Base-by-base conservation (phyloP, 53 echinoderm and acorn worm genomes). In the Henricia sp. region DNA sequence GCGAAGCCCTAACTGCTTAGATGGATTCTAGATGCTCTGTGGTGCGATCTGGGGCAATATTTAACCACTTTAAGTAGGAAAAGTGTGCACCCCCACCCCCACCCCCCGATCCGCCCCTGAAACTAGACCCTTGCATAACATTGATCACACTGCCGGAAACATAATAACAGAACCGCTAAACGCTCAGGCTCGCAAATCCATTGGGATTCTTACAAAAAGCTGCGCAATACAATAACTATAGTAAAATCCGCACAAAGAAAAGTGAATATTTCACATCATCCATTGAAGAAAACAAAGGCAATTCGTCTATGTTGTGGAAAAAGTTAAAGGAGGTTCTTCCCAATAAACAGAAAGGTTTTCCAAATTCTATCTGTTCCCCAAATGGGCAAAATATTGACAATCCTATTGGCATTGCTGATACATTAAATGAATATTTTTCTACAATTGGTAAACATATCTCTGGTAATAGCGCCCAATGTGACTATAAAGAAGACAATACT, bases 281-380 rank as follows among this genome's bases (percentile, higher is more conserved):
- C 52, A 84, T 84, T 41, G 71, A 71, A 70, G n/a, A 44, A 34
- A 71, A 84, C 68, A 84, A 70, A 84, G 26, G 58, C 27, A 59
- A 84, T 38, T 71, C 58, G n/a, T 82, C 67, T 26, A 70, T 71
- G 70, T 55, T 71, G 42, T 56, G 59, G 53, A 70, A 84, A 46
- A 68, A 84, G 41, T 8, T 71, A 54, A 71, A 55, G 46, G 26
- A 52, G 53, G 54, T 52, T 70, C 71, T 42, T 71, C 71, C 71
- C 9, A 35, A 57, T 19, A 57, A 77, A 77, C 37, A n/a, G 26
- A 57, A 77, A 77, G 14, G 8, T 13, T 23, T 51, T 58, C 77
- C 77, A 38, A 77, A 51, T n/a, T 57, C 66, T 36, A 66, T 37
- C 66, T 17, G 35, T 29, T 62, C 29, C 32, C 16, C 26, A 27